Conservation (phyloP, 2,797 vertebrate genomes). For the Parauchenoglanis punctatus region DNA sequence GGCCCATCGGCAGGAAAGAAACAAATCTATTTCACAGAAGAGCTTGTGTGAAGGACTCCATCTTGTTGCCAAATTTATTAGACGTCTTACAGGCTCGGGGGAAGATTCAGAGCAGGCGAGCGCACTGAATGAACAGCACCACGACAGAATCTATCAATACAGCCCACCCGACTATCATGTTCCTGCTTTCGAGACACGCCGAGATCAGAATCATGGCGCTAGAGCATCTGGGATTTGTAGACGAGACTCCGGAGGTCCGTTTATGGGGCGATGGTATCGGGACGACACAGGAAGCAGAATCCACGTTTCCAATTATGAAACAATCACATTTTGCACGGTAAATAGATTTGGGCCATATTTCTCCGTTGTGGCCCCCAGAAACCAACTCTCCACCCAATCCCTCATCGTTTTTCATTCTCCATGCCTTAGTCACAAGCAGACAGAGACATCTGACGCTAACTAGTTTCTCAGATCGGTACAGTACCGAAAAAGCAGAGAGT, state of each 20-base stretch:
- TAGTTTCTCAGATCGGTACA: background rate
- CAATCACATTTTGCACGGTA: conserved; percentile 51
- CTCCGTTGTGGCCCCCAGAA: conserved; percentile 1
- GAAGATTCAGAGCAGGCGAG: conserved; percentile 21
- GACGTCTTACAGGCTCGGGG: conserved; percentile 17
- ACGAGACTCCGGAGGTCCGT: conserved; percentile 29
- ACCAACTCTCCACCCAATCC: conserved; percentile 13
- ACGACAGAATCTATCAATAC: conserved; percentile 27
- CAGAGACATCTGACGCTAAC: conserved; percentile 1
- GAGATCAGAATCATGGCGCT: conserved; percentile 19
- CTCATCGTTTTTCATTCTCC: conserved; percentile 42
- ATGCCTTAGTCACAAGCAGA: background rate
- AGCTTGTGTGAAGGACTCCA: conserved; percentile 28
- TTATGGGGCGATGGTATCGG: conserved; percentile 39
- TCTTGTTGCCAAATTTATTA: conserved; percentile 37
- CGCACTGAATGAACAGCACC: conserved; percentile 7
- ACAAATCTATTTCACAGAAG: conserved; percentile 24
- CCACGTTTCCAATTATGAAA: conserved; percentile 42
- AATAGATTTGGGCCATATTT: conserved; percentile 52
- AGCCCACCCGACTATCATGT: conserved; percentile 1
- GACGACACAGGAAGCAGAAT: conserved; percentile 35
- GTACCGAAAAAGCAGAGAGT: conserved; percentile 15
- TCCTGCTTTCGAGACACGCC: conserved; percentile 6
- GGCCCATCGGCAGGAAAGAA: conserved; percentile 29
- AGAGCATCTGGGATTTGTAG: conserved; percentile 39